Conservation (phyloP, 2,888 invertebrate species). For the Xestoiulus laeticollis region DNA sequence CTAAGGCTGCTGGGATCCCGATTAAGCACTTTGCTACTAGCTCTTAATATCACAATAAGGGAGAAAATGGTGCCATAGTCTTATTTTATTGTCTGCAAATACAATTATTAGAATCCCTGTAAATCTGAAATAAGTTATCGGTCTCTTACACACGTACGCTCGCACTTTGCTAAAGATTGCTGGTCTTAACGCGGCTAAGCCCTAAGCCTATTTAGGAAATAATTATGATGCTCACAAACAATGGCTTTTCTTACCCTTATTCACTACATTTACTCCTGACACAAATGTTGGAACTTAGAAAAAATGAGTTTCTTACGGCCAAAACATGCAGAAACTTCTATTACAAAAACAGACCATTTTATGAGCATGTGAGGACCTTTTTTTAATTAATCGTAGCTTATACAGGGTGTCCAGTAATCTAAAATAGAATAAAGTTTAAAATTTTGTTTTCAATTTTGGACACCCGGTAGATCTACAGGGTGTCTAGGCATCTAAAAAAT, state of each 20-base stretch:
- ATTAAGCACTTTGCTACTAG: constrained; percentile 40
- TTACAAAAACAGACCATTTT: too few relatives aligned
- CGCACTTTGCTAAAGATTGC: neutral
- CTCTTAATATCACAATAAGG: constrained; percentile 25
- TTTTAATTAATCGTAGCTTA: too few relatives aligned
- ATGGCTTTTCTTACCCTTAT: neutral
- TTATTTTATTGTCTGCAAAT: constrained; percentile 48
- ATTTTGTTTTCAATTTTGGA: too few relatives aligned
- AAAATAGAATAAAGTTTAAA: too few relatives aligned
- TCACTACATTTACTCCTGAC: neutral
- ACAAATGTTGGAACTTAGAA: too few relatives aligned
- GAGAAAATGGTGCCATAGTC: constrained; percentile 15
- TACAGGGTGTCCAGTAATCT: too few relatives aligned
- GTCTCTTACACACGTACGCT: constrained; percentile 27
- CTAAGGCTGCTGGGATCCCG: constrained; percentile 44
- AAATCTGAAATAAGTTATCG: constrained; percentile 38
- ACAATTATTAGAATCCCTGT: constrained; percentile 48
- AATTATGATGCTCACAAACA: neutral
- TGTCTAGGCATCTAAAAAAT: too few relatives aligned
- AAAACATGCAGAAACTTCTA: too few relatives aligned
- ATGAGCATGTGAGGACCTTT: too few relatives aligned
- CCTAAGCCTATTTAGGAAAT: neutral
- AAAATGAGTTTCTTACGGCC: too few relatives aligned
- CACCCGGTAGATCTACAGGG: too few relatives aligned
- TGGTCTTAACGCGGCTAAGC: neutral